Evolutionary conservation across 1,140 invertebrate genomes (phyloP).

Genomic region (Idris sp.): DNA sequence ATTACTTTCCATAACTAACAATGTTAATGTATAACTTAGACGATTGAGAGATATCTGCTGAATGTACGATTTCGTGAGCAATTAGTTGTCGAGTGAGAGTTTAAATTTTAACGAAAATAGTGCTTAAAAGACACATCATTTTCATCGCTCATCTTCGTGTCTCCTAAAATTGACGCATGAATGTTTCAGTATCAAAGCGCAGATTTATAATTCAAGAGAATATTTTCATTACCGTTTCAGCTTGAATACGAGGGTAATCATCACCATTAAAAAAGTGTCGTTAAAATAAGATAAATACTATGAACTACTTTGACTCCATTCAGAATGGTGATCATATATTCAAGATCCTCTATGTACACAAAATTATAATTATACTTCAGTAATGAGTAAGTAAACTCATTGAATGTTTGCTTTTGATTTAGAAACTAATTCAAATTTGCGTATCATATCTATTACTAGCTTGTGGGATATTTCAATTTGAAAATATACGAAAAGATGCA

Average conservation of each 20-base stretch:
- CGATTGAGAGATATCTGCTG: conserved; percentile 25
- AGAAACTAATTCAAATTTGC: no score
- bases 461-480: no score
- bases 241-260: neutral
- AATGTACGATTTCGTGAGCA: conserved; percentile 51
- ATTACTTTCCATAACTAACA: neutral
- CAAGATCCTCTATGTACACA: no score
- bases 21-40: conserved; percentile 1
- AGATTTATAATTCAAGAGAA: conserved; percentile 11
- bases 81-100: conserved; percentile 42
- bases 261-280: neutral
- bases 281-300: neutral
- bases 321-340: no score
- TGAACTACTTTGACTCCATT: no score
- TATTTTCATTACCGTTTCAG: conserved; percentile 8
- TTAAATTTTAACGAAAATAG: conserved; percentile 50
- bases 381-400: no score
- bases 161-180: conserved; percentile 14
- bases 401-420: no score
- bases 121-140: conserved; percentile 48
- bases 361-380: no score
- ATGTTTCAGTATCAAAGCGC: conserved; percentile 13
- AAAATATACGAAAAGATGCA: no score
- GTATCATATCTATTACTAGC: no score
- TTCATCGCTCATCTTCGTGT: conserved; percentile 39